phyloP scores from a whole-genome alignment of 2,797 vertebrate genomes.

The Melanogrammus aeglefinus region DNA sequence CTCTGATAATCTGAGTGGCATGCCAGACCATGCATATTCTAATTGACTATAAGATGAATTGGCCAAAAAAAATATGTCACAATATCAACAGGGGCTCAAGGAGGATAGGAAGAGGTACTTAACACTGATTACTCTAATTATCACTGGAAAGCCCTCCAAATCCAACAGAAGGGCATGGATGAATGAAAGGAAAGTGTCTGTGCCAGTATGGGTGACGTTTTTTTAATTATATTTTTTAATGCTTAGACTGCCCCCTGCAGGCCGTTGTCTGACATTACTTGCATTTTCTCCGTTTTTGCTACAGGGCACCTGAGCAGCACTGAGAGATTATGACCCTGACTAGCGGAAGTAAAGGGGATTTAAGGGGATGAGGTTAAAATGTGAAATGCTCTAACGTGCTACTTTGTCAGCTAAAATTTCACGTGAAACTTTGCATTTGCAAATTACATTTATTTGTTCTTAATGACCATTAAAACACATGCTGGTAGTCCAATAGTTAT shows the following conservation, averaged over 20 bases:
- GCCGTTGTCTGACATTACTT: conserved; percentile 1
- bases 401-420: not conserved
- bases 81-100: conserved; percentile 4
- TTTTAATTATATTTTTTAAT: conserved; percentile 19
- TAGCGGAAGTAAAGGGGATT: no score
- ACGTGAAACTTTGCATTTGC: not conserved
- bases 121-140: conserved; percentile 5
- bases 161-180: not conserved
- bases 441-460: not conserved
- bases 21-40: not conserved
- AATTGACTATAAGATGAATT: not conserved
- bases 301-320: no score
- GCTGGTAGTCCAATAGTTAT: not conserved
- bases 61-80: not conserved
- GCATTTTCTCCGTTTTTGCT: not conserved
- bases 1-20: not conserved
- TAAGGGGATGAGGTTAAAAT: no score
- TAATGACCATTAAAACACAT: not conserved
- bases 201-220: not conserved
- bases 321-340: no score
- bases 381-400: no score
- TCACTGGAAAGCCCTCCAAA: not conserved
- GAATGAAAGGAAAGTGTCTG: not conserved
- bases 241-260: conserved; percentile 52
- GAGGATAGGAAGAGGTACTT: conserved; percentile 1